Evolutionary conservation across 1,140 invertebrate genomes (phyloP).

Genomic region (Meloidogyne exigua): DNA sequence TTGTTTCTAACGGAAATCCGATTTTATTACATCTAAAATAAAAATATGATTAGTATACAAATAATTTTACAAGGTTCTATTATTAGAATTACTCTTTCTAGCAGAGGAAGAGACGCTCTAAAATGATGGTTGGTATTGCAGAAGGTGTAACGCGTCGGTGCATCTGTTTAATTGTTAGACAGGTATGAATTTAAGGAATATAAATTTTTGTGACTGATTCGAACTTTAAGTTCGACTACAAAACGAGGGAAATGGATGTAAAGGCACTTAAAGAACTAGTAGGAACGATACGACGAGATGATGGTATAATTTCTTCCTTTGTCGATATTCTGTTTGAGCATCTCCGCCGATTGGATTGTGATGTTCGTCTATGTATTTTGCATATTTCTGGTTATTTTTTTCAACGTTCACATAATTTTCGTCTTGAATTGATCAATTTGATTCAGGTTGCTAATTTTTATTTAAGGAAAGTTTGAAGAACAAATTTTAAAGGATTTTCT

Average conservation of each 20-base stretch:
- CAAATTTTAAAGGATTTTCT: constrained; percentile 48
- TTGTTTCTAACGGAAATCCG: no score
- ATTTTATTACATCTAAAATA: no score
- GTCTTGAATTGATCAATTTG: constrained; percentile 39
- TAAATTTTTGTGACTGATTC: not conserved
- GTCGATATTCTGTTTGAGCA: constrained; percentile 46
- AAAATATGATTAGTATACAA: no score
- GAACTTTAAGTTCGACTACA: constrained; percentile 43
- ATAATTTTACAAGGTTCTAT: no score
- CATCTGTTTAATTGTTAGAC: not conserved
- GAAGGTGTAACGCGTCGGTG: not conserved
- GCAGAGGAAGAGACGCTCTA: no score
- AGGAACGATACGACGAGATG: constrained; percentile 34
- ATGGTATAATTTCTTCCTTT: constrained; percentile 39
- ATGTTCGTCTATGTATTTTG: constrained; percentile 40
- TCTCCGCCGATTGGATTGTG: constrained; percentile 37
- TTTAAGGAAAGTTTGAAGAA: not conserved
- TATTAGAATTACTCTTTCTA: no score
- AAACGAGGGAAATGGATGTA: constrained; percentile 42
- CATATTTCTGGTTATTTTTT: constrained; percentile 50
- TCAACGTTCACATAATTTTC: constrained; percentile 52
- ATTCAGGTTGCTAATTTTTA: constrained; percentile 34
- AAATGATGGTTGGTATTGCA: not conserved
- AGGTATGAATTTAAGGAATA: not conserved
- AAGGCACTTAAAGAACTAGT: constrained; percentile 37